Evolutionary conservation across 2,888 invertebrate genomes (phyloP).

Genomic region (Dolichomitus sp.): DNA sequence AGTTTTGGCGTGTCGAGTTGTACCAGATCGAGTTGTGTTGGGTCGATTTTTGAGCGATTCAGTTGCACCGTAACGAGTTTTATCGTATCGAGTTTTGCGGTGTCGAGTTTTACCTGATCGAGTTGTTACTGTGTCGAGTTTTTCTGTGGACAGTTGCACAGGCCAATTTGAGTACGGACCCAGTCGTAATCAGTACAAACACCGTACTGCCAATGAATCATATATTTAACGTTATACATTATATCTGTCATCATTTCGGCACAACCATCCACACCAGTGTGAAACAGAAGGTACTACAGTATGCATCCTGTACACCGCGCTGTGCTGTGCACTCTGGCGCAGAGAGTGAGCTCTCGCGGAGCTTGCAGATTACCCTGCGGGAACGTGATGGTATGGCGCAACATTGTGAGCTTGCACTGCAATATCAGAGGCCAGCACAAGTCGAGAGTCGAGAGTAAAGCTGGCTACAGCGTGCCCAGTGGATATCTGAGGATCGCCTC

Average conservation of each 20-base stretch:
- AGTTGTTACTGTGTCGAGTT: no score
- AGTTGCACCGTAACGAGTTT: no score
- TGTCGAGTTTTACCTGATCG: no score
- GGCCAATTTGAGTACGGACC: no score
- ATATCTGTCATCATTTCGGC: slow-evolving; percentile 7
- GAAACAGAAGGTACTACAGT: slow-evolving; percentile 38
- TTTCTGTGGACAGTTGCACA: no score
- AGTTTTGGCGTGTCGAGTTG: no score
- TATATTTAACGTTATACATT: slow-evolving; percentile 28
- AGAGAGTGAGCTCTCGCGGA: slow-evolving; percentile 38
- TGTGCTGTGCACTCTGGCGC: slow-evolving; percentile 37
- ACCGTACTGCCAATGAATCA: no score
- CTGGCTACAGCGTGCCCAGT: slow-evolving; percentile 40
- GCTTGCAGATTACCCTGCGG: slow-evolving; percentile 64
- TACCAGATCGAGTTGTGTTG: no score
- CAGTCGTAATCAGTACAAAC: no score
- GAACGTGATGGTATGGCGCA: slow-evolving; percentile 54
- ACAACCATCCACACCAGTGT: slow-evolving; percentile 18
- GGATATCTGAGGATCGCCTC: slow-evolving; percentile 51
- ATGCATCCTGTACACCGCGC: slow-evolving; percentile 29
- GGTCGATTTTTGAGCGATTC: no score
- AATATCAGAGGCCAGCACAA: slow-evolving; percentile 62
- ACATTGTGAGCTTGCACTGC: slow-evolving; percentile 48
- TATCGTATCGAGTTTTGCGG: no score
- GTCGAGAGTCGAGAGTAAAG: slow-evolving; percentile 49